Evolutionary conservation across 2,888 invertebrate genomes (phyloP), one percentile per base, ranked within the genome.

Genomic region (Eristalis pertinax): DNA sequence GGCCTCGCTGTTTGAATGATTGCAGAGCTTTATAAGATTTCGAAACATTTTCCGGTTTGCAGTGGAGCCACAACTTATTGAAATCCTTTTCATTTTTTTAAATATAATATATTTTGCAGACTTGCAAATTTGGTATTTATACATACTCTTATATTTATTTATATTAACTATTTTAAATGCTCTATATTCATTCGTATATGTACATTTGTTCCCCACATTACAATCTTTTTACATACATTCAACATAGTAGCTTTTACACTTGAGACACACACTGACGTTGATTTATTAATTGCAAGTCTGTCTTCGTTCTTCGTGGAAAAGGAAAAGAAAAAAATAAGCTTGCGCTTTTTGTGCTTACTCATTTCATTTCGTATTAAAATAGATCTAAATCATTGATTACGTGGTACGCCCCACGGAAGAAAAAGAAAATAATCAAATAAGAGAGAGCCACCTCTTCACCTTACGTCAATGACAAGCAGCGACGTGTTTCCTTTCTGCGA

Each of bases 351-450:
- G 50, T 50, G 50, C 50, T 50, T 50, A 50, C 50, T 50, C 50
- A 50, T 50, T 60, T 67, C 73, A 67, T 75, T 75, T 75, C 58
- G 64, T 64, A 81, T 81, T 75, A 81, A 81, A 75, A 70, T 64
- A 75, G 81, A 81, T 81, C 81, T 75, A 81, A 81, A 81, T 81
- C 81, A 81, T 81, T 81, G 75, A 75, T 75, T 81, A 75, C 69
- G 63, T 81, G 63, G 63, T 41, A 60, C 22, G 35, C 62, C n/a
- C 67, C 26, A 50, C 32, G 29, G 19, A 56, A 8, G 4, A n/a
- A 64, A 15, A 7, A 63, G 26, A 62, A 58, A 56, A 65, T 29
- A 68, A 50, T 62, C 75, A 69, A 75, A 75, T 63, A 81, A 75
- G 13, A 62, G 73, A 80, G 73, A 80, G 41, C 74, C 69, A 68